Evolutionary conservation across 2,888 invertebrate species (phyloP).

Genomic region (Xylocampa areola): DNA sequence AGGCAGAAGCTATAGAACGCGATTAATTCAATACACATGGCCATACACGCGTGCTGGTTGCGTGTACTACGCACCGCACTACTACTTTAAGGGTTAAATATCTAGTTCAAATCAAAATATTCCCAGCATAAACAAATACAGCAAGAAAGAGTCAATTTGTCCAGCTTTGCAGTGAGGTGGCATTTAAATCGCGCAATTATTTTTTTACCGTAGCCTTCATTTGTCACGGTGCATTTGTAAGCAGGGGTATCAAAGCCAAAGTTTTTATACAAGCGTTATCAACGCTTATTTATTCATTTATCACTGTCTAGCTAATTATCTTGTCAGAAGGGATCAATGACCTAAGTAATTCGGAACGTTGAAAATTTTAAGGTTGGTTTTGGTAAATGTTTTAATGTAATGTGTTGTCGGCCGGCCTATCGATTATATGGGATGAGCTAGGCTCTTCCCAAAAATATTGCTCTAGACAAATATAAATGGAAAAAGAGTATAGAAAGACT

Average conservation of each 20-base stretch:
- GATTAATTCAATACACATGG: too few species aligned
- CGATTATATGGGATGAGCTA: too few species aligned
- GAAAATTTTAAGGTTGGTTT: conserved; percentile 45
- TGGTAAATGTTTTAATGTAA: too few species aligned
- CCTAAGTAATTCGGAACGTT: too few species aligned
- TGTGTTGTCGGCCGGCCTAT: neutral
- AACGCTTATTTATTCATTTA: conserved; percentile 84
- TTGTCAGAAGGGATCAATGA: conserved; percentile 65
- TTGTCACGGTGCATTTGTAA: conserved; percentile 72
- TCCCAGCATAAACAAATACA: conserved; percentile 40
- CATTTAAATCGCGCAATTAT: conserved; percentile 80
- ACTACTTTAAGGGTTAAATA: too few species aligned
- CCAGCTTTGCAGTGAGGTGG: conserved; percentile 73
- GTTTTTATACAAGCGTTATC: conserved; percentile 84
- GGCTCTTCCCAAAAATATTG: too few species aligned
- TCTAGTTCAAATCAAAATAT: too few species aligned
- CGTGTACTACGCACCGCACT: too few species aligned
- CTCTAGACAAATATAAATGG: too few species aligned
- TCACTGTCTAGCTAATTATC: conserved; percentile 83
- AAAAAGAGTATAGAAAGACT: too few species aligned
- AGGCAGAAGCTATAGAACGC: too few species aligned
- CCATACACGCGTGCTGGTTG: too few species aligned
- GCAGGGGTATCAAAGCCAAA: conserved; percentile 61
- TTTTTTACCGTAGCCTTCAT: conserved; percentile 76
- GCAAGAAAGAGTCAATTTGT: conserved; percentile 76